These are phyloP conservation scores for Drosophila leontia DNA, from an alignment of 1,140 invertebrate species.

Conservation along the genomic window DNA sequence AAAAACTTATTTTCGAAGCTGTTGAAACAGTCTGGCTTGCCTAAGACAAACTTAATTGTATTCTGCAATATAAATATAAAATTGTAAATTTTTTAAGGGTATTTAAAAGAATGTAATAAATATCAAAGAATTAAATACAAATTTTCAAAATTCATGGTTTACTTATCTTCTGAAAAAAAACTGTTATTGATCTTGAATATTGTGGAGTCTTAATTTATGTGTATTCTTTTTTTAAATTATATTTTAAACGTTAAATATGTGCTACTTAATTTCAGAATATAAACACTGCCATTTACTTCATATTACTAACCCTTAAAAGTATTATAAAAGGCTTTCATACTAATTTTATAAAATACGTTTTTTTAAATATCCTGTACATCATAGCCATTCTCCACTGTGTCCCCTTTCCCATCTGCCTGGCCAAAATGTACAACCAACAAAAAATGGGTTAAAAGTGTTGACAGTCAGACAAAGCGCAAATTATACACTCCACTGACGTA, in stretches of 20 bases:
- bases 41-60: background rate
- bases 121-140: background rate
- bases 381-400: constrained; percentile 19
- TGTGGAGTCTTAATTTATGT: too few species aligned
- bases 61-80: background rate
- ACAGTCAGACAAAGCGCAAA: constrained; percentile 79
- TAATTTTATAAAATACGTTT: too few species aligned
- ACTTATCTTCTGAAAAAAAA: too few species aligned
- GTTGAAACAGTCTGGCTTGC: background rate
- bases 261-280: too few species aligned
- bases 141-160: too few species aligned
- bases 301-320: too few species aligned
- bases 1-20: constrained; percentile 1
- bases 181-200: too few species aligned
- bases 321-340: too few species aligned
- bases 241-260: too few species aligned
- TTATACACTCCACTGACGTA: constrained; percentile 67
- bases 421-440: constrained; percentile 65
- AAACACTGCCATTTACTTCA: too few species aligned
- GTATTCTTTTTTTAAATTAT: too few species aligned
- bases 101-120: background rate
- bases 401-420: constrained; percentile 9
- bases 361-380: background rate
- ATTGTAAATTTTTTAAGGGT: too few species aligned
- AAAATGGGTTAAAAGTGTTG: constrained; percentile 83